A percentile compares a stretch with the other conserved stretches of the same genome.
These are phyloP conservation scores for Drosophila neonasuta DNA, from an alignment of 2,888 invertebrate genomes.

Conservation along the genomic window DNA sequence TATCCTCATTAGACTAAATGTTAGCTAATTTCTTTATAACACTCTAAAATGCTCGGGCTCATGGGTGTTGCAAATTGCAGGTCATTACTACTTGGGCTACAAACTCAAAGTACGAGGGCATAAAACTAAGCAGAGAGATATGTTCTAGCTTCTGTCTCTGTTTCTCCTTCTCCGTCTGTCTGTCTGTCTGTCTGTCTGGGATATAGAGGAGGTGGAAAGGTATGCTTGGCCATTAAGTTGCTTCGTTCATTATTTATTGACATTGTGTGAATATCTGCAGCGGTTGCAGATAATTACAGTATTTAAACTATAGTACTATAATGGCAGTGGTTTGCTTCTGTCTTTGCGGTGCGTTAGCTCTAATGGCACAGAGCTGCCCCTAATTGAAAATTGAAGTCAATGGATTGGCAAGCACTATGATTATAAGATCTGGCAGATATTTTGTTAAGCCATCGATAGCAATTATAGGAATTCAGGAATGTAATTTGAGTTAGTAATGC, in stretches of 20 bases:
- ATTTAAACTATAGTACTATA: constrained; percentile 12
- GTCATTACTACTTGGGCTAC: constrained; percentile 46
- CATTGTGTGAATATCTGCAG: constrained; percentile 41
- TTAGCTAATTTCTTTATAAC: constrained; percentile 74
- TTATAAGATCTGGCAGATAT: neutral
- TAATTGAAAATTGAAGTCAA: constrained; percentile 4
- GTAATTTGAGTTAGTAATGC: neutral
- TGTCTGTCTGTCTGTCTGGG: constrained; percentile 8
- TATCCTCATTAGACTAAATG: constrained; percentile 73
- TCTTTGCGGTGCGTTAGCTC: neutral
- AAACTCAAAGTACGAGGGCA: neutral
- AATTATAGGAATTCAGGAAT: neutral
- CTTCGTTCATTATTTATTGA: constrained; percentile 41
- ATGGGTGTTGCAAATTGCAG: constrained; percentile 59
- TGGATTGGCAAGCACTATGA: neutral
- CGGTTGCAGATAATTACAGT: constrained; percentile 24
- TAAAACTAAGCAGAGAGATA: constrained; percentile 8
- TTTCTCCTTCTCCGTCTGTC: neutral
- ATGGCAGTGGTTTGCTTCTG: constrained; percentile 15
- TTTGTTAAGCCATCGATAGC: neutral
- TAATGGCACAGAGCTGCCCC: neutral
- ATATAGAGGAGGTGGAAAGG: constrained; percentile 6
- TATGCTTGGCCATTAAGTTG: constrained; percentile 31
- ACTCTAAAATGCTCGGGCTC: constrained; percentile 64
- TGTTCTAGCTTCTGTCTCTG: constrained; percentile 5